These are phyloP conservation scores for Budorcas taxicolor DNA, from an alignment of 2,113 vertebrate species.

Conservation along the genomic window DNA sequence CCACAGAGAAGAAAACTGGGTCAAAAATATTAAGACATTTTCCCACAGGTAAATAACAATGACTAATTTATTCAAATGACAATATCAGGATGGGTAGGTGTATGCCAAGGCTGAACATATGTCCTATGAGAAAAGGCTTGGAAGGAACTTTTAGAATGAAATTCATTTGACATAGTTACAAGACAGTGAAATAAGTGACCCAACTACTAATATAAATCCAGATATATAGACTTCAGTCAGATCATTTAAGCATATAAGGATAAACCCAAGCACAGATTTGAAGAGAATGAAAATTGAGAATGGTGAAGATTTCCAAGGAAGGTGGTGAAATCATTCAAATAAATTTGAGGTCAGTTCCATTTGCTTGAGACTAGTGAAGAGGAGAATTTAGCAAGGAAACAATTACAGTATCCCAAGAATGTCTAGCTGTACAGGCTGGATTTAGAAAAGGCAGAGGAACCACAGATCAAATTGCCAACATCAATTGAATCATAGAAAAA, in stretches of 20 bases:
- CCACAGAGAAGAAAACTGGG: neutral
- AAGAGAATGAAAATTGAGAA: neutral
- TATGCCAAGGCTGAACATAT: neutral
- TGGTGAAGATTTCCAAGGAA: neutral
- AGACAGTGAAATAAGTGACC: neutral
- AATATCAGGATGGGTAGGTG: neutral
- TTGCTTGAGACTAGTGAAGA: neutral
- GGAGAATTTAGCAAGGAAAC: neutral
- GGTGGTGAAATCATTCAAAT: neutral
- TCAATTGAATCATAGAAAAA: neutral
- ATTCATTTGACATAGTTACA: neutral
- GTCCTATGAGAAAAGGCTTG: neutral
- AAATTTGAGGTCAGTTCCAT: neutral
- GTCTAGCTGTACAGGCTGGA: neutral
- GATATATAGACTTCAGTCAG: neutral
- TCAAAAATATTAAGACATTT: neutral
- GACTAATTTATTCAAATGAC: neutral
- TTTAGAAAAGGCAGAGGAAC: neutral
- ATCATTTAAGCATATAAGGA: neutral
- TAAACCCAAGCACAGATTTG: neutral
- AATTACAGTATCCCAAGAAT: neutral
- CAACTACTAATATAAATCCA: neutral
- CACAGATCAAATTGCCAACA: neutral
- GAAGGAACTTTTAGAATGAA: neutral
- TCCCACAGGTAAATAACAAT: neutral